Conservation (phyloP, 2,113 vertebrate genomes). For the Strigops habroptila region DNA sequence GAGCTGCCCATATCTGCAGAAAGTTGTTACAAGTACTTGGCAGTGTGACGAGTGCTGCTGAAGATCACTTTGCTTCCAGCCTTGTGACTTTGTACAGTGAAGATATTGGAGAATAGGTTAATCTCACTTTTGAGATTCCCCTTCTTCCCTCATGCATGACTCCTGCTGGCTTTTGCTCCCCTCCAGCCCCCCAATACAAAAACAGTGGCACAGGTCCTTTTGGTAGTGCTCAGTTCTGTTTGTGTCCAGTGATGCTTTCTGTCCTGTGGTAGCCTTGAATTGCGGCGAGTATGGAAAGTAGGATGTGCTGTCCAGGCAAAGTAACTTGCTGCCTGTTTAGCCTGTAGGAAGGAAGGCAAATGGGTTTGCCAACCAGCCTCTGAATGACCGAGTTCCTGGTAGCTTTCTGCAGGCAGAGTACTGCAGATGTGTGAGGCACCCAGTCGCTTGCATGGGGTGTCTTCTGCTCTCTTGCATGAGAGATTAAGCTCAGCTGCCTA, state of each 20-base stretch:
- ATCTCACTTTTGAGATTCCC: not conserved
- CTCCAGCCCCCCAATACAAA: fast-evolving
- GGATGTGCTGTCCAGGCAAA: not conserved
- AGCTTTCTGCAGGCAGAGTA: not conserved
- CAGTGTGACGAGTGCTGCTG: not conserved
- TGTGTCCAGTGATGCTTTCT: not conserved
- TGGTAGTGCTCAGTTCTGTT: not conserved
- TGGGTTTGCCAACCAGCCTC: not conserved
- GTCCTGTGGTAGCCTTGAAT: not conserved
- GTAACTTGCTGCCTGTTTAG: not conserved
- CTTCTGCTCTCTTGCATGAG: not conserved
- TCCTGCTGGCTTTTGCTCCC: not conserved
- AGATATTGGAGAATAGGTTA: not conserved
- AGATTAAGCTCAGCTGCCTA: not conserved
- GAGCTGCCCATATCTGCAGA: not conserved
- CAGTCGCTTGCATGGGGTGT: not conserved
- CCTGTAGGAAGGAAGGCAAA: not conserved
- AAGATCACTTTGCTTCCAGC: not conserved
- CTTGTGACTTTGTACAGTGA: not conserved
- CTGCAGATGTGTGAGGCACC: too few species aligned
- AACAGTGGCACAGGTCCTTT: not conserved
- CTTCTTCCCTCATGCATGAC: not conserved
- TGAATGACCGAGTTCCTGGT: not conserved
- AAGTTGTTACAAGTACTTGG: fast-evolving
- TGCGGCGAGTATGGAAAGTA: fast-evolving